Base-by-base conservation (phyloP, 2,113 vertebrate genomes). In the Tapirus terrestris region DNA sequence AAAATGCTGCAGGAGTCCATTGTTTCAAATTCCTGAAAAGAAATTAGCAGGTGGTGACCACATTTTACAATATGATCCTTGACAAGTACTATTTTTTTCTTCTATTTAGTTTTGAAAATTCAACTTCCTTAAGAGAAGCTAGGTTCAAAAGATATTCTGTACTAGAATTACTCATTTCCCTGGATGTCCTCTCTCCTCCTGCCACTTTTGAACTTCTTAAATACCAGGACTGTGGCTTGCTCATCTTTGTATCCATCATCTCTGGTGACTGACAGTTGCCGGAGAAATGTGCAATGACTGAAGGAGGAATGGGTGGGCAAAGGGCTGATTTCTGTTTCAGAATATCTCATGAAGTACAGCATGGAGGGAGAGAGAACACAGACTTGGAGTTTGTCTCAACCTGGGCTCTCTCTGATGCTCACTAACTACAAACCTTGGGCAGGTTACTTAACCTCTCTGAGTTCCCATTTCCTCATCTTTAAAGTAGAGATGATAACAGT, bases 1-100 rank as follows among this genome's bases (percentile, higher is more conserved):
- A 86, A 86, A 94, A 83, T 80, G 11, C 17, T 39, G 14, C 25
- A 88, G 70, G 95, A 96, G 73, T 60, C 33, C 21, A 93, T 63
- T 63, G 29, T 73, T 95, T 97, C 25, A 75, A 17, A 61, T 56
- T 25, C 16, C 36, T 92, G 29, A 76, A 77, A 70, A 82, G 39
- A 95, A 92, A 75, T 79, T 58, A 56, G 48, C 43, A 82, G n/a
- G 16, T 85, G 43, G n/a, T 81, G 18, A 43, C 20, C 43, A 89
- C n/a, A 10, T 75, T 85, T 77, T 90, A 45, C 4, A 65, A 8
- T 27, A 68, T 31, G 75, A 72, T 87, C 45, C 31, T 86, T 82
- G 36, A 90, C 61, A 85, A 75, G 27, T 77, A 43, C 21, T 65
- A 12, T 25, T 63, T 61, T 48, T 61, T 31, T 39, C 43, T 90